Evolutionary conservation across 2,888 invertebrate species (phyloP).

Genomic region (Willowsia nigromaculata): DNA sequence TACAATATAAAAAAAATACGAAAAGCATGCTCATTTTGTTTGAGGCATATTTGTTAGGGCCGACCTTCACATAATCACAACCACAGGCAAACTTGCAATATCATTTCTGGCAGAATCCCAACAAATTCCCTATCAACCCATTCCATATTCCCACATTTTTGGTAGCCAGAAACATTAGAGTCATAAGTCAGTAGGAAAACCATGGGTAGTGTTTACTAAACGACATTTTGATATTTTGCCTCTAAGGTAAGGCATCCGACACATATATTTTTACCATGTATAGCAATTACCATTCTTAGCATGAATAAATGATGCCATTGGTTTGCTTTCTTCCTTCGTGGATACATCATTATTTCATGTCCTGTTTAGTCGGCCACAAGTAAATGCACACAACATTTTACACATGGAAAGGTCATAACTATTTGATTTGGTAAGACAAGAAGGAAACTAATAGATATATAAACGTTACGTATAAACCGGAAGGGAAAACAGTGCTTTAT

Average conservation of each 20-base stretch:
- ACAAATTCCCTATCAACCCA: not conserved
- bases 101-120: not conserved
- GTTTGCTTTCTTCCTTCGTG: not conserved
- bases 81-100: not conserved
- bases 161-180: not conserved
- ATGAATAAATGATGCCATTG: constrained; percentile 8
- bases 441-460: not conserved
- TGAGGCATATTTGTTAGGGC: not conserved
- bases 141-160: not conserved
- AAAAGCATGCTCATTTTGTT: constrained; percentile 4
- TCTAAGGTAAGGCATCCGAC: not conserved
- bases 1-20: not conserved
- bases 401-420: not conserved
- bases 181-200: not conserved
- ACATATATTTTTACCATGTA: constrained; percentile 4
- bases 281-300: constrained; percentile 15
- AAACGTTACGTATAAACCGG: not conserved
- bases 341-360: constrained; percentile 19
- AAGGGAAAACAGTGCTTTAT: not conserved
- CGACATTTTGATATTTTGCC: not conserved
- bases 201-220: not conserved
- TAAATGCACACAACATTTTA: constrained; percentile 7
- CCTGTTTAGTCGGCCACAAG: not conserved
- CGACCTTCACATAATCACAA: constrained; percentile 22
- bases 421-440: not conserved